phyloP scores from a whole-genome alignment of 2,113 vertebrate genomes.

The Reinhardtius hippoglossoides region DNA sequence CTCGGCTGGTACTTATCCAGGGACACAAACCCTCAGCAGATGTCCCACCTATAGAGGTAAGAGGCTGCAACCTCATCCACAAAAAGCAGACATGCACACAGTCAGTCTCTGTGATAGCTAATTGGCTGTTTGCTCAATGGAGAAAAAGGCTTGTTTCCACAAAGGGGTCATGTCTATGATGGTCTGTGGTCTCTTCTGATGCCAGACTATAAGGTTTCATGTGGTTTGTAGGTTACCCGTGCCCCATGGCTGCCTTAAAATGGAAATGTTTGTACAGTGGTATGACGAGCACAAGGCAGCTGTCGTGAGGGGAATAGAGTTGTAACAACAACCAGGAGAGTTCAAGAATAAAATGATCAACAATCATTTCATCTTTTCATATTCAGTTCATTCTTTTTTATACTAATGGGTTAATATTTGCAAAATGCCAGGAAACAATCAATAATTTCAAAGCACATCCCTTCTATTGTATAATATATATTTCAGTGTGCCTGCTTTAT shows the following conservation, averaged over 20 bases:
- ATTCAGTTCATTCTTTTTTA: neutral
- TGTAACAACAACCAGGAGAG: neutral
- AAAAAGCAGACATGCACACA: conserved; percentile 25
- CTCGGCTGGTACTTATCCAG: conserved; percentile 66
- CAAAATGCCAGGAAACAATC: neutral
- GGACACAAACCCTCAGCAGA: conserved; percentile 77
- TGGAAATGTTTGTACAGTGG: conserved; percentile 53
- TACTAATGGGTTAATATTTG: neutral
- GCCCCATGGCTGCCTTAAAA: conserved; percentile 59
- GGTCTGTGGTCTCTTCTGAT: conserved; percentile 61
- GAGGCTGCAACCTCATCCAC: conserved; percentile 66
- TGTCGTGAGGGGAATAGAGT: neutral
- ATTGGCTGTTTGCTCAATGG: conserved; percentile 79
- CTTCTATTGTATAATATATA: neutral
- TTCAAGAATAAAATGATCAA: neutral
- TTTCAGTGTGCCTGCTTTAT: neutral
- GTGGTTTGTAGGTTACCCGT: conserved; percentile 58
- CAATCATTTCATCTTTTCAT: neutral
- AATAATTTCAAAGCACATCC: too few species aligned
- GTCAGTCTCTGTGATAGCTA: conserved; percentile 71
- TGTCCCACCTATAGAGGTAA: conserved; percentile 75
- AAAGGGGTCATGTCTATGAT: conserved; percentile 67
- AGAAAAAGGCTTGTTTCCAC: conserved; percentile 70
- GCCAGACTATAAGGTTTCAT: conserved; percentile 71
- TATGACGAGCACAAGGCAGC: neutral